Evolutionary conservation across 92 coral and sea anemone species (phyloP).

Genomic region (Ricordea florida): DNA sequence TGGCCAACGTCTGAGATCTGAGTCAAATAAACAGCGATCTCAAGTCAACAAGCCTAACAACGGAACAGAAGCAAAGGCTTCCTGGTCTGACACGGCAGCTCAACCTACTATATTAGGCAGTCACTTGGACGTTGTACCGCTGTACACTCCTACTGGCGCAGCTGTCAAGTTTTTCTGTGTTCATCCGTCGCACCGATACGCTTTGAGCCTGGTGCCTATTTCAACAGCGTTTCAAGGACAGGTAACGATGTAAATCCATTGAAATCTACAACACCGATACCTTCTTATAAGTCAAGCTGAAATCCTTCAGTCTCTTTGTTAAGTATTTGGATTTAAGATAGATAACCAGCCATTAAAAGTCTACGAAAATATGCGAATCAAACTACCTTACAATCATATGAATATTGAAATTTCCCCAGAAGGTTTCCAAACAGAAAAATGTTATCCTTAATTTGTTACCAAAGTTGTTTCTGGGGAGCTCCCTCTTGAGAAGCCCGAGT

Average conservation of each 20-base stretch:
- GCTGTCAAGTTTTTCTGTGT: constrained; percentile 77
- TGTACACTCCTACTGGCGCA: constrained; percentile 67
- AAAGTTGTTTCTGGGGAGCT: no score
- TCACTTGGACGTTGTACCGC: constrained; percentile 64
- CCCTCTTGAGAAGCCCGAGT: no score
- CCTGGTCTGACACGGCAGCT: background rate
- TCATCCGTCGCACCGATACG: constrained; percentile 81
- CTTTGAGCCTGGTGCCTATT: constrained; percentile 68
- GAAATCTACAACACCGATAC: background rate
- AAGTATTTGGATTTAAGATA: no score
- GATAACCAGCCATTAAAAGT: no score
- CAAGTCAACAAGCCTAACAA: background rate
- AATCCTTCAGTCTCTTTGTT: no score
- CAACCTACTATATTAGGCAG: background rate
- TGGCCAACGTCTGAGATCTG: background rate
- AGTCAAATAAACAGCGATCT: background rate
- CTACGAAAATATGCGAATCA: no score
- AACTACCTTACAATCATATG: background rate
- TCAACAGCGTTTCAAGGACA: constrained; percentile 76
- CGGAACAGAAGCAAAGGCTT: background rate
- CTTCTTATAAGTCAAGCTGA: background rate
- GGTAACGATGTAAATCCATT: constrained; percentile 13
- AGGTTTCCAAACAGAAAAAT: no score
- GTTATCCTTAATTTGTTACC: no score
- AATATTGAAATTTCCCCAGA: no score